A percentile compares a stretch with the other conserved stretches of the same genome.
Conservation (phyloP, 2,888 invertebrate genomes). For the Plagodis pulveraria region DNA sequence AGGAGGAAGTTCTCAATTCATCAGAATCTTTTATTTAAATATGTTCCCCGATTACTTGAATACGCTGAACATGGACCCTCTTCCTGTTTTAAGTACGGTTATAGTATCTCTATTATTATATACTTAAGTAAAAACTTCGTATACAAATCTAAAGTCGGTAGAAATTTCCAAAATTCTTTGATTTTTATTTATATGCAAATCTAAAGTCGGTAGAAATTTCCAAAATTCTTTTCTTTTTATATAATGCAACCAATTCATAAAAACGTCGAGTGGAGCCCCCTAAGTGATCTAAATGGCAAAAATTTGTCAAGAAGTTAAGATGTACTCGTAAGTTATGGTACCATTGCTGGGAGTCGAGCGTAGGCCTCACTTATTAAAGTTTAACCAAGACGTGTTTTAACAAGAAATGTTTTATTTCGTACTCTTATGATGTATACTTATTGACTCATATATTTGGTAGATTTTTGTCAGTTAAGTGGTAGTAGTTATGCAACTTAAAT, state of each 20-base stretch:
- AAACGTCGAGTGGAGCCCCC: conserved; percentile 32
- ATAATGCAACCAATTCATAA: conserved; percentile 28
- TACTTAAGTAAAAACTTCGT: not conserved
- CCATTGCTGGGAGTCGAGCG: conserved; percentile 53
- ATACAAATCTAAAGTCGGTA: not conserved
- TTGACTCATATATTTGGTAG: conserved; percentile 2
- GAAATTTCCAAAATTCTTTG: conserved; percentile 14
- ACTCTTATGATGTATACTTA: conserved; percentile 18
- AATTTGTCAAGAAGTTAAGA: conserved; percentile 65
- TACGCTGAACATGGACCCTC: no score
- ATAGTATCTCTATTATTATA: not conserved
- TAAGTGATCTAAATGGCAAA: conserved; percentile 56
- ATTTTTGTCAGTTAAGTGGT: not conserved
- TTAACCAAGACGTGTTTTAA: conserved; percentile 65
- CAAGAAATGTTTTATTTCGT: conserved; percentile 49
- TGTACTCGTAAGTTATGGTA: conserved; percentile 63
- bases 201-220: conserved; percentile 2
- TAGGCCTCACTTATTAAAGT: conserved; percentile 61
- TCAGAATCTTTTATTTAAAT: no score
- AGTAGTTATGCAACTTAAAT: no score
- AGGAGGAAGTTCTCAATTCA: no score
- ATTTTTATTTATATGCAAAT: conserved; percentile 15
- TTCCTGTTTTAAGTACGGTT: no score
- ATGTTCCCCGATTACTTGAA: no score
- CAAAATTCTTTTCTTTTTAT: conserved; percentile 16